Conservation (phyloP, 2,888 invertebrate species). For the Tridacna crocea region DNA sequence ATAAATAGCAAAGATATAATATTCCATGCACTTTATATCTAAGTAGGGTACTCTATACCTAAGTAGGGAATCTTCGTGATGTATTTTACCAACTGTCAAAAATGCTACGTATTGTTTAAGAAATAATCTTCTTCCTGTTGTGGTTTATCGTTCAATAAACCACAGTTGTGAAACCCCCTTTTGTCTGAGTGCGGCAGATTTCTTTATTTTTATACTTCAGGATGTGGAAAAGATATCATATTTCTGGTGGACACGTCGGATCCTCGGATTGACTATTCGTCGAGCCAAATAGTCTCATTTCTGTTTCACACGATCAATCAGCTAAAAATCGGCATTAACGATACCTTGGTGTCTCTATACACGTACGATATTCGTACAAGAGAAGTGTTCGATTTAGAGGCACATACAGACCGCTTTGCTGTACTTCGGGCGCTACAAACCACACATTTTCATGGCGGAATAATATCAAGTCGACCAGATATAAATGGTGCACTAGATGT, state of each 20-base stretch:
- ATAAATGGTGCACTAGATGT: slow-evolving; percentile 32
- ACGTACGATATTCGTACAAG: slow-evolving; percentile 17
- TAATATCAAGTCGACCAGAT: slow-evolving; percentile 8
- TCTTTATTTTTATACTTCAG: background rate
- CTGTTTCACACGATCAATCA: slow-evolving; percentile 26
- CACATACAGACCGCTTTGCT: slow-evolving; percentile 18
- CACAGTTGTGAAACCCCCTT: too few species aligned
- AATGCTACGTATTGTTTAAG: too few species aligned
- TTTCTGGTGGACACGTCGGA: slow-evolving; percentile 45
- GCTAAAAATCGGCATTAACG: slow-evolving; percentile 37
- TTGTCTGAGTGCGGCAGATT: too few species aligned
- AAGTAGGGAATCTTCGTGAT: too few species aligned
- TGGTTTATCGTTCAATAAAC: too few species aligned
- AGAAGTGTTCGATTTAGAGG: slow-evolving; percentile 29
- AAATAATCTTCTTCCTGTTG: too few species aligned
- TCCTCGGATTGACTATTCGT: background rate
- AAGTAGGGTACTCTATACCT: too few species aligned
- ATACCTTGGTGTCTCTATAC: slow-evolving; percentile 36
- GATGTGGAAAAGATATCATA: slow-evolving; percentile 45
- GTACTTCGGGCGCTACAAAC: slow-evolving; percentile 31
- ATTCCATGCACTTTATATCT: too few species aligned
- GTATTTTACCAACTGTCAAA: too few species aligned
- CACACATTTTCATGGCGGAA: slow-evolving; percentile 2
- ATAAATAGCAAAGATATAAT: too few species aligned
- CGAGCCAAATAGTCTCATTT: slow-evolving; percentile 4